A percentile compares a stretch with the other conserved stretches of the same genome.
phyloP scores from a whole-genome alignment of 2,797 vertebrate genomes.

The Crocidura indochinensis region DNA sequence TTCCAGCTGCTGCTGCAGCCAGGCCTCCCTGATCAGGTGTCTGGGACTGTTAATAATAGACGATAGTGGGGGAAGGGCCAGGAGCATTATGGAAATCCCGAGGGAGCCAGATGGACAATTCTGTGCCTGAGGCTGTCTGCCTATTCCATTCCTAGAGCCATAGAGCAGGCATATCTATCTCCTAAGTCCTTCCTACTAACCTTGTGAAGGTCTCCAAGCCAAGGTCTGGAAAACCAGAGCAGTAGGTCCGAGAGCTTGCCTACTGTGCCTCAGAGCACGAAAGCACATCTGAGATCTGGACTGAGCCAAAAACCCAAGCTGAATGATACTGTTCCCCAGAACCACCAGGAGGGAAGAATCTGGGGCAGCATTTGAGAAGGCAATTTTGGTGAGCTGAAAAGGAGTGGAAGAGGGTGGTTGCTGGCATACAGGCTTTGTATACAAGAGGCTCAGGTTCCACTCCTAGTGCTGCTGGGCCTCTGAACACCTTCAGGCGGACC shows the following conservation, averaged over 20 bases:
- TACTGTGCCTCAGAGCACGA: conserved; percentile 1
- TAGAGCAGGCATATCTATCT: not conserved
- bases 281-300: conserved; percentile 44
- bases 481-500: too few relatives aligned
- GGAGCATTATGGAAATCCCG: conserved; percentile 67
- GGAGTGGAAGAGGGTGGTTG: too few relatives aligned
- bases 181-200: not conserved
- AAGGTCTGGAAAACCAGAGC: not conserved
- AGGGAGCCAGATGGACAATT: conserved; percentile 61
- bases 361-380: not conserved
- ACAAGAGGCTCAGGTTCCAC: too few relatives aligned
- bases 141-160: conserved; percentile 31
- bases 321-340: not conserved
- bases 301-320: conserved; percentile 30
- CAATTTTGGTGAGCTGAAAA: too few relatives aligned
- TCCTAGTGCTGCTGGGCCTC: too few relatives aligned
- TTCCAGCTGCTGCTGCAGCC: too few relatives aligned
- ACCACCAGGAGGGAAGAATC: conserved; percentile 18
- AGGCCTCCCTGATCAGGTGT: conserved; percentile 75
- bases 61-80: conserved; percentile 72
- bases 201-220: conserved; percentile 24
- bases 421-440: too few relatives aligned
- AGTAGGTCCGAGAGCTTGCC: not conserved
- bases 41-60: conserved; percentile 84
- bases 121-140: not conserved